phyloP scores from a whole-genome alignment of 2,888 invertebrate species.

The Eugnorisma glareosa region DNA sequence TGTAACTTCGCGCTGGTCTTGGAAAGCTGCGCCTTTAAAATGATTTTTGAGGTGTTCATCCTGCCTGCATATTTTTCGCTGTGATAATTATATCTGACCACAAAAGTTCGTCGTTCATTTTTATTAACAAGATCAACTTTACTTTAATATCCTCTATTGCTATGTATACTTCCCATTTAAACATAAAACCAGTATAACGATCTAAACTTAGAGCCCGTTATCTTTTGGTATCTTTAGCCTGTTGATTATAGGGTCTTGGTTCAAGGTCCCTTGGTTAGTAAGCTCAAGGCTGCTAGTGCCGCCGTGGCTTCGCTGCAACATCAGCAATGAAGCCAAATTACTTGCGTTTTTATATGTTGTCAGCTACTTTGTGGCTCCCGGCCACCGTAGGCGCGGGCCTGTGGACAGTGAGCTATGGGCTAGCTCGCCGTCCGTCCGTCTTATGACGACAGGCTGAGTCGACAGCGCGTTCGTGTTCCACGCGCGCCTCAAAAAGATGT shows the following conservation, averaged over 20 bases:
- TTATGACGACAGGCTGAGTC: too few relatives aligned
- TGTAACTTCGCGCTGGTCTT: conserved; percentile 8
- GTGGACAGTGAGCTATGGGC: too few relatives aligned
- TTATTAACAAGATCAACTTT: neutral
- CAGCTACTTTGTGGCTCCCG: too few relatives aligned
- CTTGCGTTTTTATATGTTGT: conserved; percentile 49
- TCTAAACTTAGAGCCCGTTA: conserved; percentile 12
- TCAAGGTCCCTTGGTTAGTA: conserved; percentile 18
- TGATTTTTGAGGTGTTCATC: conserved; percentile 1
- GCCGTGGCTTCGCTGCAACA: conserved; percentile 39
- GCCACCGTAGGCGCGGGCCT: too few relatives aligned
- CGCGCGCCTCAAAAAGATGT: too few relatives aligned
- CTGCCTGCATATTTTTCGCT: neutral
- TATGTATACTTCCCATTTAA: neutral
- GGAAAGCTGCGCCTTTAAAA: neutral
- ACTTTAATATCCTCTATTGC: neutral
- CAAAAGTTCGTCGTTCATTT: neutral
- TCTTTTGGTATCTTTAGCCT: conserved; percentile 26
- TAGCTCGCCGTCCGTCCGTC: too few relatives aligned
- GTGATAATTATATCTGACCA: neutral
- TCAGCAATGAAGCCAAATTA: conserved; percentile 48
- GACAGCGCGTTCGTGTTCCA: too few relatives aligned
- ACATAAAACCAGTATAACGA: conserved; percentile 5
- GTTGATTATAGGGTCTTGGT: conserved; percentile 33
- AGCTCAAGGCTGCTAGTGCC: conserved; percentile 36